phyloP scores from a whole-genome alignment of 2,797 vertebrate genomes.

The Bryconaethiops microstoma region DNA sequence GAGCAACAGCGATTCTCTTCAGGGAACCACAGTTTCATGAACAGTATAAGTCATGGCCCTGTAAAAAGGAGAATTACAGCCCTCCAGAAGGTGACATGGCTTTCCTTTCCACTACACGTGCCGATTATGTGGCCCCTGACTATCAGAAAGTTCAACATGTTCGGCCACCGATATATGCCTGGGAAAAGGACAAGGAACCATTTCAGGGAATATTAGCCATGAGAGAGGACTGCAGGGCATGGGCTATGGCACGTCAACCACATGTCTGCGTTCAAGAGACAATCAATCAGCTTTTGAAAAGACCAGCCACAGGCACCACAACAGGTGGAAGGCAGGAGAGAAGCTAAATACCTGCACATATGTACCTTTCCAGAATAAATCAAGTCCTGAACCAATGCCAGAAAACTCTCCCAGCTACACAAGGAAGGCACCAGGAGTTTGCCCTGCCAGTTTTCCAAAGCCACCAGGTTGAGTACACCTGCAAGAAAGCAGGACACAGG shows the following conservation, averaged over 20 bases:
- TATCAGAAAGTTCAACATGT: not conserved
- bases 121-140: slow-evolving; percentile 31
- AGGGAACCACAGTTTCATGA: slow-evolving; percentile 26
- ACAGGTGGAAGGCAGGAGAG: slow-evolving; percentile 21
- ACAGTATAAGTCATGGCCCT: slow-evolving; percentile 50
- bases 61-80: slow-evolving; percentile 12
- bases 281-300: not conserved
- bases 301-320: slow-evolving; percentile 4
- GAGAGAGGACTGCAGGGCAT: slow-evolving; percentile 50
- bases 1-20: not conserved
- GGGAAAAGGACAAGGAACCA: slow-evolving; percentile 14
- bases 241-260: not conserved
- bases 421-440: not conserved
- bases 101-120: slow-evolving; percentile 33
- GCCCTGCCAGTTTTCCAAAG: not conserved
- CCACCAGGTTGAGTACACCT: not conserved
- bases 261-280: not conserved
- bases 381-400: not conserved
- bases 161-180: not conserved
- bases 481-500: not conserved
- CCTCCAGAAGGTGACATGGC: not conserved
- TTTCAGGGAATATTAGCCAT: slow-evolving; percentile 25
- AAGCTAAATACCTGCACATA: slow-evolving; percentile 1
- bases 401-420: not conserved
- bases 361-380: not conserved